phyloP scores from a whole-genome alignment of 2,888 invertebrate species.

The Bembecia ichneumoniformis region DNA sequence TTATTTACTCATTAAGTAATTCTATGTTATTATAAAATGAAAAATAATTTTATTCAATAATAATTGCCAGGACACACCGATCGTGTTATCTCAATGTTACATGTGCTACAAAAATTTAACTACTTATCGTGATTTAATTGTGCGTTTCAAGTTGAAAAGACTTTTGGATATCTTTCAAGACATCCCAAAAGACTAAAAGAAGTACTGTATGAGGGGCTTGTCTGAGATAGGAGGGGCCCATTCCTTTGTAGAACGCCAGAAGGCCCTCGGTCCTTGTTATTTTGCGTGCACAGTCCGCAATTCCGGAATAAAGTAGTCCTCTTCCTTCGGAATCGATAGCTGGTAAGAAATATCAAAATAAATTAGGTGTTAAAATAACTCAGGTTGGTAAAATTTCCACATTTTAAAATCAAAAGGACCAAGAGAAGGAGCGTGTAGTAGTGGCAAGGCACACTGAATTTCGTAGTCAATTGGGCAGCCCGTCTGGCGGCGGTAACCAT shows the following conservation, averaged over 20 bases:
- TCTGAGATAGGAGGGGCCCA: constrained; percentile 90
- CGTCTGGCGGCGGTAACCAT: too few relatives aligned
- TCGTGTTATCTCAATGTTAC: too few relatives aligned
- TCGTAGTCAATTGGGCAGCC: too few relatives aligned
- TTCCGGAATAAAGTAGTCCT: constrained; percentile 79
- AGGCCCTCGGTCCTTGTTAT: constrained; percentile 83
- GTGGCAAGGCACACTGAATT: too few relatives aligned
- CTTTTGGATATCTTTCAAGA: constrained; percentile 69
- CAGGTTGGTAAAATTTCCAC: background rate
- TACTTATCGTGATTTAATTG: background rate
- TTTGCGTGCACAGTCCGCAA: constrained; percentile 83
- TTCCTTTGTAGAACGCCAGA: constrained; percentile 91
- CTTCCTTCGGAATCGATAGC: constrained; percentile 76
- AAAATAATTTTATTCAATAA: too few relatives aligned
- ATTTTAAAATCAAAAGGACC: too few relatives aligned
- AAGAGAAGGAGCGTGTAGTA: too few relatives aligned
- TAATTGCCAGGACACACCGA: too few relatives aligned
- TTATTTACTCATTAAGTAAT: too few relatives aligned
- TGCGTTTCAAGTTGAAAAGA: constrained; percentile 2
- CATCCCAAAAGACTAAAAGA: constrained; percentile 90
- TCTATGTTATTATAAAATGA: too few relatives aligned
- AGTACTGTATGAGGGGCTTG: constrained; percentile 93
- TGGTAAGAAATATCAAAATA: constrained; percentile 39
- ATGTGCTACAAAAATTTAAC: too few relatives aligned
- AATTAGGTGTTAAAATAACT: too few relatives aligned